phyloP scores from a whole-genome alignment of 2,113 vertebrate genomes.

The Syngnathus floridae region DNA sequence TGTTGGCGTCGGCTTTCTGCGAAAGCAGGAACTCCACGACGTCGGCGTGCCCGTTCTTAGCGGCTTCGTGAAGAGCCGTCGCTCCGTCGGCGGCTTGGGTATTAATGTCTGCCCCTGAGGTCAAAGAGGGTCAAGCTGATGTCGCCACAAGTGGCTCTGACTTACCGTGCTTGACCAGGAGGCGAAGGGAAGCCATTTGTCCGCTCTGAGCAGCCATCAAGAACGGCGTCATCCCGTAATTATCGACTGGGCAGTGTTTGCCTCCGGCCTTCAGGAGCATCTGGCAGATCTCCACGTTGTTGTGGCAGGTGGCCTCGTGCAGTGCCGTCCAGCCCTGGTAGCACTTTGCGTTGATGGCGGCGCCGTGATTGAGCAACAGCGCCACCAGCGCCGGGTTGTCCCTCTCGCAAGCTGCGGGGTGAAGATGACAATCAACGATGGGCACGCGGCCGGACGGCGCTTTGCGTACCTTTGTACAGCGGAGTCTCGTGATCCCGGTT shows the following conservation, averaged over 20 bases:
- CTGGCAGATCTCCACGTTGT: constrained; percentile 83
- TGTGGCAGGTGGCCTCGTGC: constrained; percentile 79
- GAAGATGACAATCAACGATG: neutral
- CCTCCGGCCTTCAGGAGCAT: constrained; percentile 82
- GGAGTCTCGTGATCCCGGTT: constrained; percentile 82
- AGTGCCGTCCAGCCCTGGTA: constrained; percentile 83
- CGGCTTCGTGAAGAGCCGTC: constrained; percentile 85
- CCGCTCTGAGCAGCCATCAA: constrained; percentile 89
- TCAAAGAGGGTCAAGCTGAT: neutral
- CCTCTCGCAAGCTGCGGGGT: constrained; percentile 80
- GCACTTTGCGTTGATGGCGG: constrained; percentile 73
- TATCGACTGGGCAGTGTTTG: constrained; percentile 76
- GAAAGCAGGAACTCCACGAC: constrained; percentile 81
- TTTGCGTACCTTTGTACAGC: constrained; percentile 80
- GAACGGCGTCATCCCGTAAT: constrained; percentile 82
- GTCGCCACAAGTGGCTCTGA: no score
- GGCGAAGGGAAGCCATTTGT: constrained; percentile 74
- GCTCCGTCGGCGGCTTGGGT: constrained; percentile 82
- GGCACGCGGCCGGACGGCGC: neutral
- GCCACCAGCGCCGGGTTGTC: constrained; percentile 72
- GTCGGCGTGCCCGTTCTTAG: constrained; percentile 79
- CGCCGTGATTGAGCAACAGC: constrained; percentile 72
- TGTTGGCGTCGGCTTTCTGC: constrained; percentile 84
- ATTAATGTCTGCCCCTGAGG: constrained; percentile 82
- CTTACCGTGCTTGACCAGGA: constrained; percentile 74